Conservation (phyloP, 2,888 invertebrate species). For the Melieria picta region DNA sequence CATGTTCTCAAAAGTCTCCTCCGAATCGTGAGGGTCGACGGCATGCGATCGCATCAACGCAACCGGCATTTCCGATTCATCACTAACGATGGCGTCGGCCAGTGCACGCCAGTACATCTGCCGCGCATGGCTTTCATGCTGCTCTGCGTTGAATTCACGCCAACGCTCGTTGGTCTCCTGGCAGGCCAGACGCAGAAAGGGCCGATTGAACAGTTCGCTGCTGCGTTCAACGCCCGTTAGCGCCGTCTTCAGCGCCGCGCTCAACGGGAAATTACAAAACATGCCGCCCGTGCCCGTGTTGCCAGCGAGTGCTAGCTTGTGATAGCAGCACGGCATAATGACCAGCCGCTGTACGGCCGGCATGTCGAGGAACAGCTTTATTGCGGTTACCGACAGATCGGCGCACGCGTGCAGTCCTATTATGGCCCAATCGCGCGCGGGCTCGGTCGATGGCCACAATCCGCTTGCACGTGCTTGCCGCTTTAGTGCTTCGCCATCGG, state of each 20-base stretch:
- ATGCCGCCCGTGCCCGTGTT: not conserved
- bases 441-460: not conserved
- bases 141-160: slow-evolving; percentile 65
- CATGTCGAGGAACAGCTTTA: slow-evolving; percentile 73
- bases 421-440: slow-evolving; percentile 54
- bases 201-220: slow-evolving; percentile 68
- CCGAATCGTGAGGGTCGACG: not conserved
- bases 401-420: slow-evolving; percentile 83
- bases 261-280: slow-evolving; percentile 77
- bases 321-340: slow-evolving; percentile 84
- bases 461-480: slow-evolving; percentile 58
- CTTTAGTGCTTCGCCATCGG: slow-evolving; percentile 65
- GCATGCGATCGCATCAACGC: not conserved
- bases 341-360: slow-evolving; percentile 69
- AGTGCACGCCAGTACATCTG: slow-evolving; percentile 73
- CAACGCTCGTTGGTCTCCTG: slow-evolving; percentile 73
- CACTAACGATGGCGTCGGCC: slow-evolving; percentile 70
- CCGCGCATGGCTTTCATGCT: slow-evolving; percentile 64
- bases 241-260: slow-evolving; percentile 66
- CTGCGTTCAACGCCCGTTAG: slow-evolving; percentile 21
- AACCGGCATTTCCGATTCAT: slow-evolving; percentile 57
- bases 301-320: slow-evolving; percentile 69
- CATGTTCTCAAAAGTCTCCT: slow-evolving; percentile 44
- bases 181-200: slow-evolving; percentile 78
- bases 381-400: slow-evolving; percentile 76